phyloP scores from a whole-genome alignment of 2,797 vertebrate species.

The Gymnopithys bicolor region DNA sequence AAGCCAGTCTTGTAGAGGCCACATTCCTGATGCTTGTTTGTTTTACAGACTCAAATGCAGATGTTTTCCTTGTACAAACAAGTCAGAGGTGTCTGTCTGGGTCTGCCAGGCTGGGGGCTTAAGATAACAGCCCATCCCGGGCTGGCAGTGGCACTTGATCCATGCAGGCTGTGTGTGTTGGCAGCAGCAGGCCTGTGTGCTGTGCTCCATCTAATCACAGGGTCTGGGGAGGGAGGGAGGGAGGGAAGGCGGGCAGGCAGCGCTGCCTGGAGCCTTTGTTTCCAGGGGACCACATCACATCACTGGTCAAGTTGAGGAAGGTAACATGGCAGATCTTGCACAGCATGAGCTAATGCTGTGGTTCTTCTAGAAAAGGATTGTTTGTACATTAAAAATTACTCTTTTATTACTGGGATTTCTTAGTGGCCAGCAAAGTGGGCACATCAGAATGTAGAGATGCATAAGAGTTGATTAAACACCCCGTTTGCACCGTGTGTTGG shows the following conservation, averaged over 20 bases:
- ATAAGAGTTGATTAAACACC: neutral
- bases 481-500: accelerated
- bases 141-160: neutral
- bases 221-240: neutral
- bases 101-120: neutral
- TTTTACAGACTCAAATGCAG: neutral
- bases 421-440: neutral
- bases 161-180: neutral
- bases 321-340: neutral
- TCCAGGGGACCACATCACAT: neutral
- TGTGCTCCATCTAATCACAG: neutral
- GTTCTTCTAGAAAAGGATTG: neutral
- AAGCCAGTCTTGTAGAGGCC: conserved; percentile 29
- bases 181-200: neutral
- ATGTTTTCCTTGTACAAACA: neutral
- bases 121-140: neutral
- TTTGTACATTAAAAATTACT: neutral
- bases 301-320: neutral
- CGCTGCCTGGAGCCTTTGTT: neutral
- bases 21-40: conserved; percentile 34
- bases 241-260: neutral
- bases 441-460: neutral
- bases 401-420: neutral
- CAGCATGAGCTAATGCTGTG: neutral
- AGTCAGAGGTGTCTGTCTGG: conserved; percentile 7